Base-by-base conservation (phyloP, 2,888 invertebrate species). In the Sphaeridia pumilis region DNA sequence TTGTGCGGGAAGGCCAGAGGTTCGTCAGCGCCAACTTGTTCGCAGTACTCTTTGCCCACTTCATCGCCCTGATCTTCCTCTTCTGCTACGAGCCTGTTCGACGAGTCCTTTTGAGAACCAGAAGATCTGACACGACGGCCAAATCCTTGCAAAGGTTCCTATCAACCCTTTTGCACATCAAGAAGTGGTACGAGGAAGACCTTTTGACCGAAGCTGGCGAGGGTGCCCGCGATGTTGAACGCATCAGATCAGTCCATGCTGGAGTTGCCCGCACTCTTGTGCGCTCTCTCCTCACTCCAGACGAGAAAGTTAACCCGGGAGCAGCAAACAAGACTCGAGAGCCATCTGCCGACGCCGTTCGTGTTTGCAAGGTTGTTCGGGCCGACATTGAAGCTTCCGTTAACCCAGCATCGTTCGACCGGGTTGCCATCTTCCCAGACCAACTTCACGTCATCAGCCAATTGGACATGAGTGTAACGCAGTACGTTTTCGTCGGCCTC, bases 401-500 rank as follows among this genome's bases (percentile, higher is more conserved):
- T 4, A 41, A 14, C 22, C 26, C 26, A 46, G 28, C n/a, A 24
- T 5, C 5, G 5, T 14, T 5, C 5, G 38, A 38, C 17, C 5
- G 5, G 17, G 5, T 5, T 14, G 12, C 38, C 5, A 14, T 17
- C 5, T 17, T 17, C 4, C 20, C 5, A 20, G 38, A 38, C 5
- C 5, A 31, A 26, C 38, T 20, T 26, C 25, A 26, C n/a, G 24
- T 35, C 7, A 80, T 89, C 31, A 80, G 82, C 0, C 92, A 92
- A 69, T 77, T 82, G 59, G 89, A 90, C 68, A 79, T 93, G 77
- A 83, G 83, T 0, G 69, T 90, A 10, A 88, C 90, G 0, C 87
- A 87, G 70, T 87, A 86, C 67, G 89, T 87, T 2, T 92, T 92
- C 68, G 77, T 90, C 67, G 90, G 88, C 0, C 80, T 81, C 60